These are phyloP conservation scores for Parnassius mnemosyne DNA, from an alignment of 2,888 invertebrate genomes.

Conservation along the genomic window DNA sequence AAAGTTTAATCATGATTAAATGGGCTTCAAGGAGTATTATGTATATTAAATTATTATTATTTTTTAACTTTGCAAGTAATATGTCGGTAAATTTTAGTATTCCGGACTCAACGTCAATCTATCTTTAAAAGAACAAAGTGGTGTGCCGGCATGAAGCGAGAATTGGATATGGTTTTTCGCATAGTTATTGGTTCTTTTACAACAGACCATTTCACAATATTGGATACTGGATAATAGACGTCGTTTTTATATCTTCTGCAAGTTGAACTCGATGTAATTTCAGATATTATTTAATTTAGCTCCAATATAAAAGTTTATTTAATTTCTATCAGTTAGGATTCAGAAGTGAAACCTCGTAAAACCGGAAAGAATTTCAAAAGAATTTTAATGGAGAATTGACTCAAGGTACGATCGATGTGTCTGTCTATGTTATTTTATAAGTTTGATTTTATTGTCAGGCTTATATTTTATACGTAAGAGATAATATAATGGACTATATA, in stretches of 20 bases:
- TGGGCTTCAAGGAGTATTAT: too few species aligned
- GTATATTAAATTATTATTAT: neutral
- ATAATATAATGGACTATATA: too few species aligned
- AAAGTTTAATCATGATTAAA: too few species aligned
- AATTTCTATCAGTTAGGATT: too few species aligned
- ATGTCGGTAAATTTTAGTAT: slow-evolving; percentile 42
- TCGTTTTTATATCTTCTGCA: slow-evolving; percentile 12
- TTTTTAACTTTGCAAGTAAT: neutral
- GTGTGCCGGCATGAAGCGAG: slow-evolving; percentile 48
- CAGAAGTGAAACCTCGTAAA: too few species aligned
- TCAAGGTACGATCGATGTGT: too few species aligned
- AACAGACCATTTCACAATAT: slow-evolving; percentile 24
- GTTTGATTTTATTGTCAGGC: too few species aligned
- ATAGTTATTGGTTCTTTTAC: slow-evolving; percentile 23
- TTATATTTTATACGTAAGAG: too few species aligned
- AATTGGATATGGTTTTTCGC: slow-evolving; percentile 41
- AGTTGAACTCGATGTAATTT: slow-evolving; percentile 3
- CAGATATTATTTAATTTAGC: neutral
- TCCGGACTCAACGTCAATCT: slow-evolving; percentile 48
- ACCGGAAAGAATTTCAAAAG: too few species aligned
- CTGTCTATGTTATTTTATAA: too few species aligned
- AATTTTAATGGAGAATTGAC: too few species aligned
- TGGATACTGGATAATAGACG: slow-evolving; percentile 21
- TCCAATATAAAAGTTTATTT: too few species aligned
- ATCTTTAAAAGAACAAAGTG: slow-evolving; percentile 65